Evolutionary conservation across 2,797 vertebrate species (phyloP), one percentile per base, ranked within the genome.

Genomic region (Syngnathus rostellatus): DNA sequence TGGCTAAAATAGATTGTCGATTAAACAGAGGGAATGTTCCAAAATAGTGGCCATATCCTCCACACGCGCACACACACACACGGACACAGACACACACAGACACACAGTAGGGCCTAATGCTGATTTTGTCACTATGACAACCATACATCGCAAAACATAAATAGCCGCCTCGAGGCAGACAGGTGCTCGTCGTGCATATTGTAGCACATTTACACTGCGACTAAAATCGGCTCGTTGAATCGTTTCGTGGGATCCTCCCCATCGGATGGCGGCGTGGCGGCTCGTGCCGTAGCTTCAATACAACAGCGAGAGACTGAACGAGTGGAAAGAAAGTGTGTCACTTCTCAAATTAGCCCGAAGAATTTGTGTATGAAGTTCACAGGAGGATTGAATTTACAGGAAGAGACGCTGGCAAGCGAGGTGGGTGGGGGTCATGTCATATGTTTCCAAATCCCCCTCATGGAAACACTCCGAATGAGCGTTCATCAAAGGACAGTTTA

Each of bases 351-450:
- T 91, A 91, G 90, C 87, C 79, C 43, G 54, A 81, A 81, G 89
- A 90, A 91, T 92, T 84, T 88, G 81, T 86, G 84, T 77, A 83
- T 90, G 89, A 89, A 89, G 85, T 89, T 91, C 86, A 88, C 86
- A 87, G 81, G 86, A 81, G 87, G 86, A 89, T 91, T 82, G 83
- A 71, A 84, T 90, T 90, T 87, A 76, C 70, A 74, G 51, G 71
- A 21, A 25, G 60, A 40, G 58, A 75, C 19, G n/a, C 31, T 38
- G 48, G 62, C 12, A 37, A 46, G 48, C 10, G 8, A 5, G 62
- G 31, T 31, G 31, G 31, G 10, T 2, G 17, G 72, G 23, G 60
- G 57, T 21, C 31, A 73, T 38, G 64, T 72, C 68, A 72, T 71
- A 68, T 74, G 72, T 76, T 66, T 51, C 0, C 46, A 68, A 62